Percentiles rank a stretch among this genome's conserved stretches.
phyloP scores from a whole-genome alignment of 2,888 invertebrate genomes.

The Cryptocephalus moraei region DNA sequence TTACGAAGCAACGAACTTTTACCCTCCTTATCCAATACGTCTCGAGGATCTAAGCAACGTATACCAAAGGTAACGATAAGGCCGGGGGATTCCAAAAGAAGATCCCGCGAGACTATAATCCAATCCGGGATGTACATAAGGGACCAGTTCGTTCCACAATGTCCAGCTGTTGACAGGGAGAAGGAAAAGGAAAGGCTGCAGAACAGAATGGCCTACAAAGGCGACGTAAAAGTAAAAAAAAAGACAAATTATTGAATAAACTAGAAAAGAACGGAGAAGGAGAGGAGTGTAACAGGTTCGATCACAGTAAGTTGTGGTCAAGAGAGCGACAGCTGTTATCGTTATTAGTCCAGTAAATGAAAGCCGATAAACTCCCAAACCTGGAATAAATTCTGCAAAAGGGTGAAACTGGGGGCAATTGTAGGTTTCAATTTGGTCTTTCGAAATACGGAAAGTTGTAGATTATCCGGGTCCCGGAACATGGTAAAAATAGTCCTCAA shows the following conservation, averaged over 20 bases:
- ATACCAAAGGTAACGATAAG: slow-evolving; percentile 29
- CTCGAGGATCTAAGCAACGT: slow-evolving; percentile 3
- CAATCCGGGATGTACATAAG: slow-evolving; percentile 60
- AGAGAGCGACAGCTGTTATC: no score
- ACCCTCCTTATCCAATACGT: slow-evolving; percentile 29
- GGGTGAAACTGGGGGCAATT: no score
- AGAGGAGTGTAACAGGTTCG: slow-evolving; percentile 25
- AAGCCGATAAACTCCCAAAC: no score
- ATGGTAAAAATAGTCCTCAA: no score
- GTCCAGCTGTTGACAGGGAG: slow-evolving; percentile 44
- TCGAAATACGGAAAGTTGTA: no score
- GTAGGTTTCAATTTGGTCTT: no score
- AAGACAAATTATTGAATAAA: slow-evolving; percentile 14
- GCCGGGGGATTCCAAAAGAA: slow-evolving; percentile 50
- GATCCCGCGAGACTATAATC: slow-evolving; percentile 55
- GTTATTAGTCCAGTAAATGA: no score
- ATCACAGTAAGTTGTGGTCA: slow-evolving; percentile 28
- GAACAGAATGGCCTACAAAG: slow-evolving; percentile 42
- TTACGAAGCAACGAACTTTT: slow-evolving; percentile 50
- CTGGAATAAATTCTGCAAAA: no score
- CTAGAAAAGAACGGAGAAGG: slow-evolving; percentile 11
- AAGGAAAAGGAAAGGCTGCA: slow-evolving; percentile 44
- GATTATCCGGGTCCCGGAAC: no score
- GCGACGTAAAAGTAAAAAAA: slow-evolving; percentile 22
- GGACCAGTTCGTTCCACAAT: slow-evolving; percentile 42